phyloP scores from a whole-genome alignment of 2,888 invertebrate genomes.

The Eudasyphora cyanicolor region DNA sequence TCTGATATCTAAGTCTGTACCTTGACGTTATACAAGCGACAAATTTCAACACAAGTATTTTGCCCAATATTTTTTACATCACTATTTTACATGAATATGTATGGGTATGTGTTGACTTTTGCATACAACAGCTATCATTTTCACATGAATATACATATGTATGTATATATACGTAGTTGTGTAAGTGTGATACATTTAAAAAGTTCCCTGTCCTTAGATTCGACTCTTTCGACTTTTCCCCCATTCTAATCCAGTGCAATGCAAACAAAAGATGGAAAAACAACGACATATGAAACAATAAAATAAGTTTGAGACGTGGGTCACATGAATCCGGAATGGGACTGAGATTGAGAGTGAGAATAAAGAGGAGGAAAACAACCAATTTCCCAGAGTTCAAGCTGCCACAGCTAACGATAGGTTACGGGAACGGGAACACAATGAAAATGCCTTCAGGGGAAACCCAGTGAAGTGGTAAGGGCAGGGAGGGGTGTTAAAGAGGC shows the following conservation, averaged over 20 bases:
- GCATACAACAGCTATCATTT: too few species aligned
- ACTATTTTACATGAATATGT: too few species aligned
- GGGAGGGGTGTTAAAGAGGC: too few species aligned
- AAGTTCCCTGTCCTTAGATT: not conserved
- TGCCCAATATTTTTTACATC: too few species aligned
- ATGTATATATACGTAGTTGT: not conserved
- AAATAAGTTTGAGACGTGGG: not conserved
- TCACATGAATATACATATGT: too few species aligned
- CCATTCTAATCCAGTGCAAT: constrained; percentile 12
- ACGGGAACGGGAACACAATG: not conserved
- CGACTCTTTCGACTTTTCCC: not conserved
- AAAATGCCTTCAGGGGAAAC: not conserved
- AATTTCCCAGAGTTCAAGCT: not conserved
- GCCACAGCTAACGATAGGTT: not conserved
- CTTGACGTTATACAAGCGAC: too few species aligned
- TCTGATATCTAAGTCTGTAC: too few species aligned
- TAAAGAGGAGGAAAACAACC: not conserved
- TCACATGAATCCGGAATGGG: not conserved
- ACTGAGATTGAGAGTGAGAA: not conserved
- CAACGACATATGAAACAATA: constrained; percentile 7
- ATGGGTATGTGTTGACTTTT: too few species aligned
- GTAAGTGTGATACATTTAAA: not conserved
- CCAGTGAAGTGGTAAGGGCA: too few species aligned
- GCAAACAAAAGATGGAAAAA: constrained; percentile 2
- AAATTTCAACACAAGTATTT: too few species aligned